Evolutionary conservation across 37 sponge, comb jelly and placozoan genomes (phyloP).

Genomic region (Cladorhizidae sp.): DNA sequence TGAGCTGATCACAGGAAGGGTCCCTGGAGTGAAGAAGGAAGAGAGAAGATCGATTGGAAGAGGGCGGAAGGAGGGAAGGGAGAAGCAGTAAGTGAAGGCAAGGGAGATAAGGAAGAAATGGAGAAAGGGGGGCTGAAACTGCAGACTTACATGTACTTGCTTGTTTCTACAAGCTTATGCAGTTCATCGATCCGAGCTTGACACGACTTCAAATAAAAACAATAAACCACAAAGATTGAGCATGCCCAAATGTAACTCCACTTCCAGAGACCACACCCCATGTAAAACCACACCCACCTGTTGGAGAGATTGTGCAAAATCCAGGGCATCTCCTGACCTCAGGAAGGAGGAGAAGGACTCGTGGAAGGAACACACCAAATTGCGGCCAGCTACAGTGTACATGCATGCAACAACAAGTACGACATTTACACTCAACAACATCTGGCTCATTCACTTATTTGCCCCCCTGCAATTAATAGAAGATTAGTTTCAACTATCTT

Average conservation of each 20-base stretch:
- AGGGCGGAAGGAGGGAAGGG: not conserved
- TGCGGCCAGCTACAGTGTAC: constrained; percentile 25
- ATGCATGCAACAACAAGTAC: no score
- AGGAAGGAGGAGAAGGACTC: constrained; percentile 2
- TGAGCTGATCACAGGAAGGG: not conserved
- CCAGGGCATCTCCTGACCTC: constrained; percentile 16
- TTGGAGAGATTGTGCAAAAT: constrained; percentile 21
- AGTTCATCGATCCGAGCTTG: not conserved
- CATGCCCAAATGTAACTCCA: not conserved
- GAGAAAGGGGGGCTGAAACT: not conserved
- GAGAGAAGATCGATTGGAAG: not conserved
- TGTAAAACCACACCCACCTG: constrained; percentile 11
- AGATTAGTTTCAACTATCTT: no score
- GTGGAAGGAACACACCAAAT: constrained; percentile 30
- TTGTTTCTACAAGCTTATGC: not conserved
- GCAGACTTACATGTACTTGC: not conserved
- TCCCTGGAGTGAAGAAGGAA: constrained; percentile 14
- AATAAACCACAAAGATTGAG: not conserved
- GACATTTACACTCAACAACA: no score
- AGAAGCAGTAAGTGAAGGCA: not conserved
- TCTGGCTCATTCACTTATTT: no score
- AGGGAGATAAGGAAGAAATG: not conserved
- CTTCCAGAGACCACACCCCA: not conserved
- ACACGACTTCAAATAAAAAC: not conserved
- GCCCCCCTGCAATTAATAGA: no score